phyloP scores from a whole-genome alignment of 2,888 invertebrate genomes.

The Ophion obscuratus region DNA sequence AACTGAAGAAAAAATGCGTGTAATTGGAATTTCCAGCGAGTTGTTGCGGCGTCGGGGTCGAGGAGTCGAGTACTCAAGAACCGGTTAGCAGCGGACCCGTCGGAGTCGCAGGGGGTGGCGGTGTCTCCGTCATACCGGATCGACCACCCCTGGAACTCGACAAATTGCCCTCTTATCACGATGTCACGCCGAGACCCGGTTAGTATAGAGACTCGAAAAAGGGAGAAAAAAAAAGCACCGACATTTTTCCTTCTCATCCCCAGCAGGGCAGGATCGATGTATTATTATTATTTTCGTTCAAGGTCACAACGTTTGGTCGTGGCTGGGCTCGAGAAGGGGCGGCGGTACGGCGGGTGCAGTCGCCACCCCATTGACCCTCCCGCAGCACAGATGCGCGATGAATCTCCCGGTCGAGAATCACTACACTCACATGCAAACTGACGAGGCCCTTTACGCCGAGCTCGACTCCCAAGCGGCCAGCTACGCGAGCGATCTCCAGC shows the following conservation, averaged over 20 bases:
- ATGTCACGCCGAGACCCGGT: constrained; percentile 83
- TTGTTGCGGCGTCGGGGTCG: constrained; percentile 81
- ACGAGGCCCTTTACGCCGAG: constrained; percentile 90
- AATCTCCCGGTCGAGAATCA: constrained; percentile 88
- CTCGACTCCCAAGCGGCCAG: constrained; percentile 87
- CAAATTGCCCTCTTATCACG: constrained; percentile 83
- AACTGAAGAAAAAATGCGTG: constrained; percentile 30
- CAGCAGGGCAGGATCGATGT: not conserved
- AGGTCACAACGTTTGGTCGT: constrained; percentile 83
- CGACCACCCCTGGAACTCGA: constrained; percentile 82
- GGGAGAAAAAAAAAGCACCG: not conserved
- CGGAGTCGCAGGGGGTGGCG: constrained; percentile 78
- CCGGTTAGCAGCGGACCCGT: constrained; percentile 75
- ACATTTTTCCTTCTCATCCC: not conserved
- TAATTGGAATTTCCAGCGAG: constrained; percentile 76
- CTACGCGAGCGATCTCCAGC: constrained; percentile 82
- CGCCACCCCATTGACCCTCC: constrained; percentile 81
- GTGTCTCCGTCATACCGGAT: constrained; percentile 83
- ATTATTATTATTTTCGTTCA: not conserved
- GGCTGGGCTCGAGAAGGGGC: constrained; percentile 82
- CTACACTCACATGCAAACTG: constrained; percentile 89
- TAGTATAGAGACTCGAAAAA: constrained; percentile 65
- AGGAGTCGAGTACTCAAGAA: constrained; percentile 79
- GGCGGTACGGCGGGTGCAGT: constrained; percentile 82
- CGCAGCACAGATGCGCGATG: constrained; percentile 81